Conservation (phyloP, 1,140 invertebrate species). For the Drosophila tristis region DNA sequence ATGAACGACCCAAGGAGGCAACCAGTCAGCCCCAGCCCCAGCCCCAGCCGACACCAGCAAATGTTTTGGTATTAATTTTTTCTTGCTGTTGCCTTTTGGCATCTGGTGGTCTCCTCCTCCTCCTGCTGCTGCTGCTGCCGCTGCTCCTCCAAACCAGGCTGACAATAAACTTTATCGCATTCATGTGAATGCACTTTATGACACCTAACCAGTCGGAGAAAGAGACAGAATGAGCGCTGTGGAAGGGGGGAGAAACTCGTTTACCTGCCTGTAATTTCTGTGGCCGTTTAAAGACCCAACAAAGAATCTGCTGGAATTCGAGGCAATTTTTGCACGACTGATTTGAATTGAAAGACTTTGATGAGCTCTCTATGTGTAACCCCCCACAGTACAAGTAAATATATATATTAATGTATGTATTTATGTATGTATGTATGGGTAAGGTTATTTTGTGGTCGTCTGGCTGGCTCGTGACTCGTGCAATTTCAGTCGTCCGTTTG, state of each 20-base stretch:
- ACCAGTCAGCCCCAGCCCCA: conserved; percentile 8
- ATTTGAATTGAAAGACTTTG: conserved; percentile 54
- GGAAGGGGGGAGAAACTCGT: conserved; percentile 47
- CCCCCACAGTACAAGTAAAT: no score
- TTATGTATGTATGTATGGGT: conserved; percentile 24
- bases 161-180: conserved; percentile 83
- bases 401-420: background rate
- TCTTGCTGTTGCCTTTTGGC: conserved; percentile 58
- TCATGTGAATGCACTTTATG: conserved; percentile 83
- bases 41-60: conserved; percentile 34
- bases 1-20: conserved; percentile 43
- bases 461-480: conserved; percentile 68
- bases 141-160: conserved; percentile 41
- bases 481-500: conserved; percentile 76
- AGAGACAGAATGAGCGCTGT: conserved; percentile 21
- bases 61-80: conserved; percentile 81
- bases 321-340: conserved; percentile 55
- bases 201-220: conserved; percentile 68
- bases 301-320: conserved; percentile 43
- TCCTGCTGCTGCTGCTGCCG: background rate
- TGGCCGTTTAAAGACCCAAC: conserved; percentile 24
- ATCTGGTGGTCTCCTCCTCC: conserved; percentile 28
- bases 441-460: conserved; percentile 64
- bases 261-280: conserved; percentile 55
- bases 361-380: conserved; percentile 33